Percentiles rank a stretch among this genome's conserved stretches.
phyloP scores from a whole-genome alignment of 2,113 vertebrate species.

The Leucoraja erinaceus region DNA sequence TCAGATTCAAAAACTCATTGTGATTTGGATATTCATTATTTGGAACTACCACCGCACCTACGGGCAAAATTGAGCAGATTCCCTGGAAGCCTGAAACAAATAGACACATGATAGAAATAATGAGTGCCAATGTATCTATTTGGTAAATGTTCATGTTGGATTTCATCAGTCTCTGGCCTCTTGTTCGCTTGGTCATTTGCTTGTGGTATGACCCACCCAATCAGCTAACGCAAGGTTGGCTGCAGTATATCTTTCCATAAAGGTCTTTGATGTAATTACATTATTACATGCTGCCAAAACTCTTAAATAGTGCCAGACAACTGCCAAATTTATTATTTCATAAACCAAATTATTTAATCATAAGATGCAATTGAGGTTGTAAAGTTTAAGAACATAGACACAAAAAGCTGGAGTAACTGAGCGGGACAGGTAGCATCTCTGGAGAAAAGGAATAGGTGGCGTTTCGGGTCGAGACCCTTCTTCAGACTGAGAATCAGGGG shows the following conservation, averaged over 20 bases:
- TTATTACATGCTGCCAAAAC: not conserved
- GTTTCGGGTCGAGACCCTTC: too few relatives aligned
- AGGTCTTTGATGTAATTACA: not conserved
- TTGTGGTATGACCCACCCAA: not conserved
- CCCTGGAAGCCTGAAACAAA: not conserved
- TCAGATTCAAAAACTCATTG: not conserved
- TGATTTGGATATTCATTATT: not conserved
- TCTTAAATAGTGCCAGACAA: not conserved
- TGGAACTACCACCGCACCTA: not conserved
- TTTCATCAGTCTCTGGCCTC: not conserved
- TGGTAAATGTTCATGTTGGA: not conserved
- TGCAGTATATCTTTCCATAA: not conserved
- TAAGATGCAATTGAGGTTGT: not conserved
- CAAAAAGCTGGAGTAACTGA: too few relatives aligned
- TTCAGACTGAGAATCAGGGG: too few relatives aligned
- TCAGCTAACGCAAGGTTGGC: too few relatives aligned
- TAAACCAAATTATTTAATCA: not conserved
- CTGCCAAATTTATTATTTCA: not conserved
- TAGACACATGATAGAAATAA: not conserved
- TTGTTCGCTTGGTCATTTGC: not conserved
- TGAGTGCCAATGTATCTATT: not conserved
- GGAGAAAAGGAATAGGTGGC: too few relatives aligned
- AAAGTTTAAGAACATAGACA: too few relatives aligned
- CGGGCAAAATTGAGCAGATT: not conserved
- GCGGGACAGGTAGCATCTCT: too few relatives aligned